Evolutionary conservation across 2,888 invertebrate species (phyloP), one percentile per base, ranked within the genome.

Genomic region (Metallyticus violacea): DNA sequence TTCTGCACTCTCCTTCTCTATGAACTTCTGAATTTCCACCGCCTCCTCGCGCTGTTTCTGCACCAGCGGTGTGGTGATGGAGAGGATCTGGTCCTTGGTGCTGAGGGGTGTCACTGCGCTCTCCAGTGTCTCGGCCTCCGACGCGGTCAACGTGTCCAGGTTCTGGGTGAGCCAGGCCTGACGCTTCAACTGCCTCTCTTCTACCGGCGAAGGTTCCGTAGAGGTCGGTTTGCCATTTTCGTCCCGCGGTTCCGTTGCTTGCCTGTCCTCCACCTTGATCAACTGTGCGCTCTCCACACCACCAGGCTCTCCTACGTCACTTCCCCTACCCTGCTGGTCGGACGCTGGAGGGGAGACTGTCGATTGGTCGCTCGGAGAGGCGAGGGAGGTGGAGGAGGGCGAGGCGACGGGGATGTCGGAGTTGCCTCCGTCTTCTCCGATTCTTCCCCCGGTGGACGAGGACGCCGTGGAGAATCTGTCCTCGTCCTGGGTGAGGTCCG

Each of bases 391-490:
- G 40, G 40, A 22, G 40, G 22, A 15, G 79, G 79, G 5, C 40
- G 40, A 62, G 4, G 40, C 4, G 40, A 62, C 40, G 40, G 40
- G 15, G 40, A 62, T 62, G 26, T 26, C 79, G 3, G 79, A 27
- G 5, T 26, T 90, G 92, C 92, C 88, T 92, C 91, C 91, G 91
- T 90, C 91, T 90, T 92, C 91, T 88, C 91, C 92, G 91, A 92
- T 88, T 90, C 91, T 90, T 90, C 78, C 85, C 6, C 77, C 78
- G 7, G 85, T 30, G 5, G 85, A 85, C 29, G 83, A 26, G 0
- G 27, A 27, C 6, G 77, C 6, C 40, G 77, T 27, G 1, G 29
- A 77, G 77, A 83, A 77, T 22, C 77, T 9, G 6, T 83, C 83
- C 6, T 83, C 83, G 25, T 83, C 83, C 5, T 25, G 22, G n/a